Evolutionary conservation across 2,797 vertebrate genomes (phyloP), one percentile per base, ranked within the genome.

Genomic region (Masticophis lateralis): DNA sequence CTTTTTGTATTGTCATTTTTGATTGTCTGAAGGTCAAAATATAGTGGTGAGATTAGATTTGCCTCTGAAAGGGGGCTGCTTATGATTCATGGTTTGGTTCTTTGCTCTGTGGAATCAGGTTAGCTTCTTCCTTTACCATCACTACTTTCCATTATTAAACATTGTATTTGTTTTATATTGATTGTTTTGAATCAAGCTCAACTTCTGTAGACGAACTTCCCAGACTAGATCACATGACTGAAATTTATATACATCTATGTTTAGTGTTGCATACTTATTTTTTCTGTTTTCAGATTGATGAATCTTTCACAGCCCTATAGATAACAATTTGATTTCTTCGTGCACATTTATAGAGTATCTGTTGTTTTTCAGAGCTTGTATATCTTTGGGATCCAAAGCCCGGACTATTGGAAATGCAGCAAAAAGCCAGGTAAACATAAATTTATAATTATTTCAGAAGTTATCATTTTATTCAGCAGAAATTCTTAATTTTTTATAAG

Each of bases 381-480:
- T 99, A 97, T 99, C 99, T 95, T 97, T 99, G 98, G 98, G 98
- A 95, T 97, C 99, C 94, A 99, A 99, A 98, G 99, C 98, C 93
- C 98, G 99, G 91, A 98, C 98, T 90, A 98, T 99, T 96, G 99
- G 99, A 97, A 99, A 99, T 97, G 99, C 99, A 95, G 99, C 98
- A 53, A 99, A 99, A 97, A 98, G 98, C 97, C 97, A 97, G 97
- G 97, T 97, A 96, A 97, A 86, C 2, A 11, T 91, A 87, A 74
- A 14, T 74, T 53, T 32, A 87, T 89, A n/a, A 5, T 61, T 93
- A 55, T 27, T 53, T 86, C 1, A 56, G 55, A 60, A 43, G 8
- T 11, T 59, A 20, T 32, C 12, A 11, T 91, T 12, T 55, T 83
- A 56, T 47, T 37, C 7, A 53, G 53, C 8, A 22, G 16, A 12